Conservation (phyloP, 1,140 invertebrate genomes). For the Scylla paramamosain region DNA sequence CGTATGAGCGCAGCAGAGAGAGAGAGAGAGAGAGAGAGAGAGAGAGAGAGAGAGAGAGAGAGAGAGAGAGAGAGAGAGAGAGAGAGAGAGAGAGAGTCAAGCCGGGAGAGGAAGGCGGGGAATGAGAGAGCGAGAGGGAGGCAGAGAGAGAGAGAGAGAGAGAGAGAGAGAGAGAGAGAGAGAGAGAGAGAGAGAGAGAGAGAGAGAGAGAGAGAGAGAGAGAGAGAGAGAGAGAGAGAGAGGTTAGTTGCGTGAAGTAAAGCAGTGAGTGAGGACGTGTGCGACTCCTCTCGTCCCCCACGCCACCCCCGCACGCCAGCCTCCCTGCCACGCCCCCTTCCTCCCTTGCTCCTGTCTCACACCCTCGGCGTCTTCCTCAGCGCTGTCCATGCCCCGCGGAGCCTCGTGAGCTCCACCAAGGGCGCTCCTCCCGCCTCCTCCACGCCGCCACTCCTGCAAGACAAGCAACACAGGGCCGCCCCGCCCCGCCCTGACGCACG, state of each 20-base stretch:
- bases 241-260: neutral
- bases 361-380: neutral
- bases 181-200: conserved; percentile 12
- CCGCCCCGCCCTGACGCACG: neutral
- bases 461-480: neutral
- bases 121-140: conserved; percentile 2
- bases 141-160: conserved; percentile 4
- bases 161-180: conserved; percentile 2
- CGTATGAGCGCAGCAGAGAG: neutral
- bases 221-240: conserved; percentile 30
- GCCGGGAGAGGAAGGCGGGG: neutral
- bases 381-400: neutral
- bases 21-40: neutral
- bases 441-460: neutral
- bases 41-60: neutral
- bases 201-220: conserved; percentile 22
- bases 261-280: conserved; percentile 14
- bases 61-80: neutral
- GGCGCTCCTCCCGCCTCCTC: neutral
- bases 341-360: neutral
- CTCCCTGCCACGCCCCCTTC: neutral
- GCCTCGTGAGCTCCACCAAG: neutral
- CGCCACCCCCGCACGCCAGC: conserved; percentile 2
- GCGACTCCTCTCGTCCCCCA: neutral
- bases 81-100: neutral